These are phyloP conservation scores for Ivindomyrus marchei DNA, from an alignment of 2,113 vertebrate species.

Conservation along the genomic window DNA sequence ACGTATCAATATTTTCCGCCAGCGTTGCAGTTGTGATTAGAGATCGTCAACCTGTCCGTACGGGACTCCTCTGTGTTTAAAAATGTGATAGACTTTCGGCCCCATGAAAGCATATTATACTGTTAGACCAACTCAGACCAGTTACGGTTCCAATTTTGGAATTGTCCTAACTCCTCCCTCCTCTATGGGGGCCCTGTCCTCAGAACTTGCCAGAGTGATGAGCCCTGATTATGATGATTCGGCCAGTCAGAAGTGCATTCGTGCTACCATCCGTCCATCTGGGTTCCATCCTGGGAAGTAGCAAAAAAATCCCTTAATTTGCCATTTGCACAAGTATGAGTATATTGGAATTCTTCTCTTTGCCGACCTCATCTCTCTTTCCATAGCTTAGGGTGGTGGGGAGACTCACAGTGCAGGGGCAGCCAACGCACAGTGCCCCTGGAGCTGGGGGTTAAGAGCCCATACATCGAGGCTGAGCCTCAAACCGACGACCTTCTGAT, in stretches of 20 bases:
- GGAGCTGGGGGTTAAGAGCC: neutral
- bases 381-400: neutral
- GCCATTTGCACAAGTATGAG: neutral
- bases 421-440: neutral
- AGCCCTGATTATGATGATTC: neutral
- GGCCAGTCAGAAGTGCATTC: neutral
- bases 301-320: neutral
- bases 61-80: no score
- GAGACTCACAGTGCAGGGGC: neutral
- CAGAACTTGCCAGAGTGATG: neutral
- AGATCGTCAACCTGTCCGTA: neutral
- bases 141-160: neutral
- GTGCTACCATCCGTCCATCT: neutral
- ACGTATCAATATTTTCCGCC: neutral
- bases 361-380: neutral
- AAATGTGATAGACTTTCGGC: neutral
- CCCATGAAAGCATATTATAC: neutral
- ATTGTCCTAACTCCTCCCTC: neutral
- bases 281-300: neutral
- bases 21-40: neutral
- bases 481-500: no score
- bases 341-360: neutral
- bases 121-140: neutral
- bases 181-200: neutral
- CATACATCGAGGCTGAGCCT: no score